Evolutionary conservation across 1,140 invertebrate genomes (phyloP), one percentile per base, ranked within the genome.

Genomic region (Globodera rostochiensis): DNA sequence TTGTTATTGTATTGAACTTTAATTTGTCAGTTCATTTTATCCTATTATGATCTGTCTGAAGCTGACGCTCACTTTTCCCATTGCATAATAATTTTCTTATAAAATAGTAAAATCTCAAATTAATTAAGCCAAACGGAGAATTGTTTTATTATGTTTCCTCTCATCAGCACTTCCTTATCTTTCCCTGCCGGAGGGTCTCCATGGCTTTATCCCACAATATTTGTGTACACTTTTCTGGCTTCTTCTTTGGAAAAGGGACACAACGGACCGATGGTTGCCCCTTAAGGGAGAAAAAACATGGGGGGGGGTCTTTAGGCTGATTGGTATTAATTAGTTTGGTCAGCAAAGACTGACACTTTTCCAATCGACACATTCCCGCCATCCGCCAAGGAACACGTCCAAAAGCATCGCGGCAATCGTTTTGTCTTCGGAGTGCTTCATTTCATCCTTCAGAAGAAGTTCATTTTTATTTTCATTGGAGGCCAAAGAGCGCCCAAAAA

Each of bases 201-300:
- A 76, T 76, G 15, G 74, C 74, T 53, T 76, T 76, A 15, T 76
- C 66, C 74, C 74, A 76, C 57, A 76, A n/a, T 21, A 45, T 66
- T 57, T 76, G n/a, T 46, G 74, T 45, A 76, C 74, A 76, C 53
- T 76, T 76, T 76, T 7, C 19, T 45, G 74, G 74, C 53, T 66
- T 57, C 46, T 76, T 66, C 36, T 76, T 47, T 21, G 74, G 47
- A 53, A 76, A 57, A 3, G 74, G 74, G 2, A 76, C 74, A 76
- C 74, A 76, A 45, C 46, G 74, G 11, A 76, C 7, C 15, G 74
- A 46, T 21, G 74, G 74, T 46, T 66, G 45, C 19, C 74, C 74
- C 74, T 76, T 76, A 45, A 60, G 15, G 19, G 19, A 15, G 6
- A 53, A 53, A 53, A 53, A 53, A 36, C 1, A 36, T 53, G 53